A percentile compares a stretch with the other conserved stretches of the same genome.
Evolutionary conservation across 1,140 invertebrate genomes (phyloP).

Genomic region (Heliconius congener): DNA sequence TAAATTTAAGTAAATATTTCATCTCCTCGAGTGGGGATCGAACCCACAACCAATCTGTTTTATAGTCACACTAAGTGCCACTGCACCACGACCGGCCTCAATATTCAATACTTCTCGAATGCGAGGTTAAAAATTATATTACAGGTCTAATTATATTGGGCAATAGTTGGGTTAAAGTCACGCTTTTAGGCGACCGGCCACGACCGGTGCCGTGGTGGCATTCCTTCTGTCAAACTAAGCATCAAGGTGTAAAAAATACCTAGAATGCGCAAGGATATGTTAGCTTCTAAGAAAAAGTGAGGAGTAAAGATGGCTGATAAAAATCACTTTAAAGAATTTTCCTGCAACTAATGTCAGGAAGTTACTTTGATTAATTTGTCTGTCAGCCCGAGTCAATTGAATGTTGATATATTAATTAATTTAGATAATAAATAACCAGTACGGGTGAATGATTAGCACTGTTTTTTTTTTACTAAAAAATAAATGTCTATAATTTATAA

Average conservation of each 20-base stretch:
- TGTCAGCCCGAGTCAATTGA: background rate
- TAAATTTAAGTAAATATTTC: too few species aligned
- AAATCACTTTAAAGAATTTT: background rate
- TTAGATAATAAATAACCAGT: background rate
- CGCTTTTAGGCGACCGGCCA: conserved; percentile 59
- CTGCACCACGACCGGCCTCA: too few species aligned
- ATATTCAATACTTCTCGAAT: conserved; percentile 3
- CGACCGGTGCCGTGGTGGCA: conserved; percentile 61
- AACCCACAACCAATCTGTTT: too few species aligned
- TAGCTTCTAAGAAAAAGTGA: conserved; percentile 51
- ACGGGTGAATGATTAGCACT: background rate
- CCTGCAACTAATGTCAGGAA: background rate
- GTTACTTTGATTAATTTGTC: background rate
- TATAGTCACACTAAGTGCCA: too few species aligned
- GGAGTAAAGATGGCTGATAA: conserved; percentile 16
- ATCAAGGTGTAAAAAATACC: conserved; percentile 66
- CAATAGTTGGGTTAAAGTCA: conserved; percentile 54
- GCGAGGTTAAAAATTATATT: conserved; percentile 39
- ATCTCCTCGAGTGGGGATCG: too few species aligned
- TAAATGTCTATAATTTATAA: too few species aligned
- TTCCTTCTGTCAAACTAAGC: conserved; percentile 74
- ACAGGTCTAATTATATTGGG: conserved; percentile 51
- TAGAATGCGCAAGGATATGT: conserved; percentile 60
- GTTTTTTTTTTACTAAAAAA: background rate
- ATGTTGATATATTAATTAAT: conserved; percentile 9